phyloP scores from a whole-genome alignment of 2,888 invertebrate species.

The Eugnorisma glareosa region DNA sequence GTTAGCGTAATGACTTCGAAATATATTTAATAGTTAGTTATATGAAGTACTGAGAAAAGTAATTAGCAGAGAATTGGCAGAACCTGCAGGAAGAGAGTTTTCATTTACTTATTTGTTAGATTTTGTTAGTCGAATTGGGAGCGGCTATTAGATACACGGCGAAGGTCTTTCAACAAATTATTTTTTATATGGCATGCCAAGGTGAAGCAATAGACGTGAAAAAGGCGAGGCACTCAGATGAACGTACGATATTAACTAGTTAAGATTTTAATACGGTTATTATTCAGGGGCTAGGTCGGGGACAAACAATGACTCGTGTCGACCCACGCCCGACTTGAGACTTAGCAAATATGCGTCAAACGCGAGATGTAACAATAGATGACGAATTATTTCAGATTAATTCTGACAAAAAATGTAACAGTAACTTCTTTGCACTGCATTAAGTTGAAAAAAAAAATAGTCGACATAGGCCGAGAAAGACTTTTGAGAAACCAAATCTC shows the following conservation, averaged over 20 bases:
- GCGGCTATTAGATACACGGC: neutral
- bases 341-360: constrained; percentile 53
- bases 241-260: constrained; percentile 75
- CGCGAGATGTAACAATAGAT: constrained; percentile 49
- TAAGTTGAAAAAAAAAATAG: neutral
- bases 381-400: constrained; percentile 29
- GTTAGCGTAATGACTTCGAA: constrained; percentile 35
- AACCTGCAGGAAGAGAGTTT: neutral
- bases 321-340: constrained; percentile 57
- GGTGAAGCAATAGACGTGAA: constrained; percentile 31
- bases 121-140: neutral
- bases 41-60: neutral
- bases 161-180: constrained; percentile 19
- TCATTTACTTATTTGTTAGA: constrained; percentile 4
- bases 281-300: constrained; percentile 72
- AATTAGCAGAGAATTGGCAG: neutral
- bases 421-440: neutral
- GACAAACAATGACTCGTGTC: constrained; percentile 67
- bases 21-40: constrained; percentile 35
- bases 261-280: constrained; percentile 75
- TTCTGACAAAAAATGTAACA: constrained; percentile 16
- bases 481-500: neutral
- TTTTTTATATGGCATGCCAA: constrained; percentile 46
- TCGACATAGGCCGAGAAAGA: neutral
- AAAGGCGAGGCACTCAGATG: constrained; percentile 64